Base-by-base conservation (phyloP, 2,113 vertebrate genomes). In the Anguilla japonica region DNA sequence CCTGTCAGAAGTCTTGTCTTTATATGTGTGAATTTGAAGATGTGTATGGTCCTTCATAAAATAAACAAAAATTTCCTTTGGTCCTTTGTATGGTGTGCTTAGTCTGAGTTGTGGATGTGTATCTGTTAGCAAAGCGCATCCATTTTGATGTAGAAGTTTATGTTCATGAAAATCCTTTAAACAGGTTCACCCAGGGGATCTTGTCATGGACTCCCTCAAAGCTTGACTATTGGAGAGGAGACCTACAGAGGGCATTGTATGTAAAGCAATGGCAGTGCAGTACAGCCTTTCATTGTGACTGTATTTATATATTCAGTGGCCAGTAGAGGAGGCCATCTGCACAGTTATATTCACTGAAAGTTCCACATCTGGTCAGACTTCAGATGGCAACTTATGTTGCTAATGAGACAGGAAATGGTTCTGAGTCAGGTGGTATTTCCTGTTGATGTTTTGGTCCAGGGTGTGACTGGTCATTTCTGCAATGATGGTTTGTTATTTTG, bases 31-130 rank as follows among this genome's bases (percentile, higher is more conserved):
- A 75, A 34, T 34, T 18, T 80, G 79, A 40, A 41, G 39, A 22
- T 80, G 39, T 80, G 15, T 80, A 41, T 80, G 15, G 79, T 80
- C 79, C 0, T 6, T 80, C 18, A 87, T 86, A 89, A 90, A 94
- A 93, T 94, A 95, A 95, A 94, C 80, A 87, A 34, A 86, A 53
- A 82, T 89, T 89, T 90, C 90, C n/a, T n/a, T n/a, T 85, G 91
- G 88, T 84, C 84, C 86, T 40, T n/a, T 88, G 79, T 90, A 41
- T 82, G 89, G 60, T 90, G 13, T 41, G 80, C 63, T 39, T 84
- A 67, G 16, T 88, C 1, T 46, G 82, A 22, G 26, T 18, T 8
- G 4, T 67, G 60, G 3, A 20, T 67, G 3, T 18, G 34, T 40
- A 34, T 40, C 22, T 5, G 56, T 83, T 2, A 40, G 83, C 56